Evolutionary conservation across 64 coral and sea anemone species (phyloP).

Genomic region (Cladopsammia gracilis): DNA sequence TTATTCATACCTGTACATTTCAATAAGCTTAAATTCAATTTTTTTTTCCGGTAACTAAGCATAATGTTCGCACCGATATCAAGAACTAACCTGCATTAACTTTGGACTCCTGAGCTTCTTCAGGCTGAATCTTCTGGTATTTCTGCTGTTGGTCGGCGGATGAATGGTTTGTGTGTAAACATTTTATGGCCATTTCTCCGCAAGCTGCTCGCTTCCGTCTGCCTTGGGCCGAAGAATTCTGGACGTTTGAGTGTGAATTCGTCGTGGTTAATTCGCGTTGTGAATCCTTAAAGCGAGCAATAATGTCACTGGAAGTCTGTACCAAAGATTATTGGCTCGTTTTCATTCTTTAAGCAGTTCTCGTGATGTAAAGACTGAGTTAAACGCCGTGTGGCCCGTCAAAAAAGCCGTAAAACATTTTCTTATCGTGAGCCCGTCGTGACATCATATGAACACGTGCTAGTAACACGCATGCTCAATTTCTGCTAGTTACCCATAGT

Average conservation of each 20-base stretch:
- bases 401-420: not conserved
- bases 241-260: slow-evolving; percentile 40
- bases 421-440: slow-evolving; percentile 24
- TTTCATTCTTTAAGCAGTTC: not conserved
- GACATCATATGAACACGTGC: slow-evolving; percentile 57
- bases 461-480: slow-evolving; percentile 27
- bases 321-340: not conserved
- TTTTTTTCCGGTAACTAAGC: no score
- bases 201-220: slow-evolving; percentile 55
- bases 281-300: not conserved
- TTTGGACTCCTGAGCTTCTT: not conserved
- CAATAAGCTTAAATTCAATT: no score
- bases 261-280: slow-evolving; percentile 42
- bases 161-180: slow-evolving; percentile 22
- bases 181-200: slow-evolving; percentile 53
- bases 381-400: not conserved
- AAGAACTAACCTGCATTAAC: not conserved
- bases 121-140: slow-evolving; percentile 20
- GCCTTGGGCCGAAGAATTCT: slow-evolving; percentile 24
- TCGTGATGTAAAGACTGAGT: not conserved
- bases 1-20: no score
- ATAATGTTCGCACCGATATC: not conserved
- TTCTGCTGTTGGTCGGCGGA: slow-evolving; percentile 16
- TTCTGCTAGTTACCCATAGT: slow-evolving; percentile 1
- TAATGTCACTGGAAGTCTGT: not conserved